Evolutionary conservation across 2,888 invertebrate species (phyloP), one percentile per base, ranked within the genome.

Genomic region (Epinotia demarniana): DNA sequence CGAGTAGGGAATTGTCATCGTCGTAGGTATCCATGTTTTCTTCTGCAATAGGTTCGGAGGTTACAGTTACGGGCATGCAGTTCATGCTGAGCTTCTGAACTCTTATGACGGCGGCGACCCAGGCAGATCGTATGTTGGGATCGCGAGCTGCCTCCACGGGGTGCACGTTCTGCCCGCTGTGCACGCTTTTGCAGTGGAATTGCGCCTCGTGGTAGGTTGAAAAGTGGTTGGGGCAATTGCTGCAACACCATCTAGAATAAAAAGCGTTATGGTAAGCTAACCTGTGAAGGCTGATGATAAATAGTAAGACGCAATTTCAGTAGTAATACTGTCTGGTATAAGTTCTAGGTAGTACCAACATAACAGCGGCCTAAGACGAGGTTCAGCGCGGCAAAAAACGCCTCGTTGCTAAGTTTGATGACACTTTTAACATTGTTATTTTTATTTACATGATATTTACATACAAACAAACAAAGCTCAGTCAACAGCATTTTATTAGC

Each of bases 161-260:
- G 0, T 87, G 81, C 0, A 91, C 82, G 0, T 81, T 69, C 33
- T 70, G 80, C 0, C 83, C 84, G 0, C 77, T 78, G 76, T 92
- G 91, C 0, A 64, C 79, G 43, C 85, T 87, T 78, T 87, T 89
- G 77, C 92, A 90, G 78, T 94, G 94, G 75, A 88, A 89, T 81
- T 90, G 92, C 1, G 91, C 93, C 78, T 92, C 90, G 79, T 93
- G 93, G 79, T 91, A 93, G 0, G 87, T 88, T 72, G 86, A 87
- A 81, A 90, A 92, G 49, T 86, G 86, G 2, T 79, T 77, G 3
- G 83, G 67, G 75, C 94, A 94, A 27, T 76, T 79, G 67, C 86
- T 90, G 82, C 94, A 94, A 73, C 87, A 85, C 93, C 93, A 94
- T 76, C 94, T 94, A 86, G 3, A 86, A 70, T 46, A 39, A 9